These are phyloP conservation scores for Carassius gibelio DNA, from an alignment of 2,113 vertebrate species.

Conservation along the genomic window DNA sequence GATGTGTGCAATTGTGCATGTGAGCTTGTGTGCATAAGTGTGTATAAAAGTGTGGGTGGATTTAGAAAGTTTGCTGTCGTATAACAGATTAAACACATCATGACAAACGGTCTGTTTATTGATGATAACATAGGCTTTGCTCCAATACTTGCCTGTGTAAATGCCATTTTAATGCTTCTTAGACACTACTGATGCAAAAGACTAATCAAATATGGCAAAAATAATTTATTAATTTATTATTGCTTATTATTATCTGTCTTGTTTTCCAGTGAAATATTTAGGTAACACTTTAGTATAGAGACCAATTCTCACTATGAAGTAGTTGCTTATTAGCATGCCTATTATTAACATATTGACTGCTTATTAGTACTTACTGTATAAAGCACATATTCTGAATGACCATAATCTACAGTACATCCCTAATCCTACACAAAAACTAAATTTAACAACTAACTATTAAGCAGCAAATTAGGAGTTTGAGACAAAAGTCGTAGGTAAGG, in stretches of 20 bases:
- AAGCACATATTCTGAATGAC: too few species aligned
- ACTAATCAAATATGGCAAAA: neutral
- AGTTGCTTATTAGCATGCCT: too few species aligned
- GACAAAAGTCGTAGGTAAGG: too few species aligned
- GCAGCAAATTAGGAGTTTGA: too few species aligned
- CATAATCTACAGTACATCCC: too few species aligned
- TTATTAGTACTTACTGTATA: too few species aligned
- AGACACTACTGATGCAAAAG: neutral
- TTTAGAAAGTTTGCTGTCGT: constrained; percentile 6
- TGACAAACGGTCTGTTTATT: neutral
- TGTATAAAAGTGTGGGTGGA: constrained; percentile 1
- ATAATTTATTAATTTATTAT: neutral
- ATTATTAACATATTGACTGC: too few species aligned
- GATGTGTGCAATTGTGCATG: constrained; percentile 21
- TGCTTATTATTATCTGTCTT: neutral
- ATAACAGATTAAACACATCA: neutral
- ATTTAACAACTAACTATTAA: too few species aligned
- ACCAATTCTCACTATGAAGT: too few species aligned
- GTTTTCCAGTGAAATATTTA: neutral
- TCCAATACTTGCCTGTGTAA: neutral
- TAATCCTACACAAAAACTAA: too few species aligned
- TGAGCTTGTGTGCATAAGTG: constrained; percentile 5
- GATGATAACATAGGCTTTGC: constrained; percentile 1
- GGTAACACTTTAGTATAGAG: too few species aligned
- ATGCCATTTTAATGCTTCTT: neutral